Conservation (phyloP, 1,140 invertebrate genomes). For the Ostrea denselamellosa region DNA sequence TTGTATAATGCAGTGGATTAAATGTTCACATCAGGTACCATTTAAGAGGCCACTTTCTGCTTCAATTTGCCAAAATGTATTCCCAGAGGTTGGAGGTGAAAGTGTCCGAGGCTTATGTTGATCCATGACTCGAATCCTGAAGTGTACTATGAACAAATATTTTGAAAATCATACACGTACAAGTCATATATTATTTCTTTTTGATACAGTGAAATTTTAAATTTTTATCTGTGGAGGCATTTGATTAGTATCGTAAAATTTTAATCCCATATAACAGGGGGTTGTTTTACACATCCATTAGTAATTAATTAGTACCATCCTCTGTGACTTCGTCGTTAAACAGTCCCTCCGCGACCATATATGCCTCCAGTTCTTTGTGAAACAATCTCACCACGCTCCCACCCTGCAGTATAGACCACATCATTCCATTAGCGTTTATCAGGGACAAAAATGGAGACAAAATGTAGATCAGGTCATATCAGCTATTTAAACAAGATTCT, state of each 20-base stretch:
- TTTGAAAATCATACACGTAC: no score
- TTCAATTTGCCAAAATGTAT: slow-evolving; percentile 79
- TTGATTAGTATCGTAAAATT: background rate
- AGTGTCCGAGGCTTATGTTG: slow-evolving; percentile 77
- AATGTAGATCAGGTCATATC: background rate
- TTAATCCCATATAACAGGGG: background rate
- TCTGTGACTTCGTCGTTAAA: slow-evolving; percentile 78
- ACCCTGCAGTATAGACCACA: slow-evolving; percentile 62
- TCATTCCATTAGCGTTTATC: background rate
- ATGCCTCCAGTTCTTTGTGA: slow-evolving; percentile 79
- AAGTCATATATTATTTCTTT: background rate
- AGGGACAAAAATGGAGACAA: background rate
- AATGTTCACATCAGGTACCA: slow-evolving; percentile 62
- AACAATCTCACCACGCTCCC: slow-evolving; percentile 76
- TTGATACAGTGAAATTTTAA: background rate
- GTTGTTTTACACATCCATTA: background rate
- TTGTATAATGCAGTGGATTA: no score
- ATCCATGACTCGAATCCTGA: slow-evolving; percentile 78
- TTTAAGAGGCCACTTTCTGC: slow-evolving; percentile 76
- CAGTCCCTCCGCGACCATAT: slow-evolving; percentile 77
- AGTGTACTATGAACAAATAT: slow-evolving; percentile 72
- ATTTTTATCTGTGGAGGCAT: background rate
- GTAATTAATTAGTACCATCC: slow-evolving; percentile 71
- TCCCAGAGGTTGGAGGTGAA: slow-evolving; percentile 77
- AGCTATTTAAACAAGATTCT: background rate